These are phyloP conservation scores for Galbula dea DNA, from an alignment of 2,113 vertebrate genomes.

Conservation along the genomic window DNA sequence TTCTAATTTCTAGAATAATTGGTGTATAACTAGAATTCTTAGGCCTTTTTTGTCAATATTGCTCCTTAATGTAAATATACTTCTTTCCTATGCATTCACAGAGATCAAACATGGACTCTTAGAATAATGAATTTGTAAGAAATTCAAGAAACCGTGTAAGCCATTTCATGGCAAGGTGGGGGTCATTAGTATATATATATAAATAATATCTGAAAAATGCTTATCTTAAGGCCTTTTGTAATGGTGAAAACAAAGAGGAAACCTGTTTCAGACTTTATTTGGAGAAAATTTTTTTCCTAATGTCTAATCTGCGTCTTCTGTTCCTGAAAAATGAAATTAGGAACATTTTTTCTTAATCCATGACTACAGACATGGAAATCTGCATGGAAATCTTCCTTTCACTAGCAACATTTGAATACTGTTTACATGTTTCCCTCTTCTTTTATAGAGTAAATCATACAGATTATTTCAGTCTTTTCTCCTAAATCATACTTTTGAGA, in stretches of 20 bases:
- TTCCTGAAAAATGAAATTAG: neutral
- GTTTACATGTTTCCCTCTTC: neutral
- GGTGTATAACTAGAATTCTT: neutral
- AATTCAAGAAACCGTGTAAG: neutral
- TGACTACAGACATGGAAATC: neutral
- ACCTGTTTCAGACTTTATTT: neutral
- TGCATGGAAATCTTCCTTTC: neutral
- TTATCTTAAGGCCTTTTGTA: neutral
- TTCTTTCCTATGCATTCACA: neutral
- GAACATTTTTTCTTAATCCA: neutral
- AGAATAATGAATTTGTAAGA: neutral
- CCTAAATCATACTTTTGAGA: neutral
- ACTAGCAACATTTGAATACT: neutral
- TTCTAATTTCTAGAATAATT: neutral
- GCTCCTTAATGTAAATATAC: neutral
- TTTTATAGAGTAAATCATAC: neutral
- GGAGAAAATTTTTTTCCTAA: neutral
- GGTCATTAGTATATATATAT: neutral
- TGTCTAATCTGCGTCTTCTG: neutral
- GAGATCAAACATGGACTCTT: neutral
- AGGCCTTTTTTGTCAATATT: neutral
- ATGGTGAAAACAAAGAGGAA: neutral
- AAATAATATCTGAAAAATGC: neutral
- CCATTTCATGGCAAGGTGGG: neutral
- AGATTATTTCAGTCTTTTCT: neutral